Percentiles rank a stretch among this genome's conserved stretches.
Conservation (phyloP, 1,140 invertebrate genomes). For the Elymnias hypermnestra region DNA sequence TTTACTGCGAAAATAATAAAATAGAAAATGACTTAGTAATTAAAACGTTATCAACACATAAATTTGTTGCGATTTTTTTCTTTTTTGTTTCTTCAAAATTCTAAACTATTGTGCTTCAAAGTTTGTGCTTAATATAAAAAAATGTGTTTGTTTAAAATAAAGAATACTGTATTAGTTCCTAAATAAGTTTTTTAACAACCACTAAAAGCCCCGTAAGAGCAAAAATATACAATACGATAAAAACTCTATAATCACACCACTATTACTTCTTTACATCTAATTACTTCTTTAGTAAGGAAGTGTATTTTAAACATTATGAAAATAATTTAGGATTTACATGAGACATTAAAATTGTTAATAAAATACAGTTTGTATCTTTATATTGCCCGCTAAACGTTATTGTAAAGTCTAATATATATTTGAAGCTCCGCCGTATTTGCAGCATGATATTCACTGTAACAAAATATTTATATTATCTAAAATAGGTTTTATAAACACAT, state of each 20-base stretch:
- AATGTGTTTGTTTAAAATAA: not conserved
- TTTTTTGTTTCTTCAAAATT: not conserved
- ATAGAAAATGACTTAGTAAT: not conserved
- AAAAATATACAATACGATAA: slow-evolving; percentile 31
- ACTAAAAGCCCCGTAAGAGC: slow-evolving; percentile 43
- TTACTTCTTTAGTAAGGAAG: slow-evolving; percentile 59
- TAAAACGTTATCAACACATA: too few relatives aligned
- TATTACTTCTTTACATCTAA: too few relatives aligned
- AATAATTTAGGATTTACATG: slow-evolving; percentile 72
- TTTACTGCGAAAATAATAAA: slow-evolving; percentile 1
- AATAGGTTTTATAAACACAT: too few relatives aligned
- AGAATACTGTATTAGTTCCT: too few relatives aligned
- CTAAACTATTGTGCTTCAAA: slow-evolving; percentile 17
- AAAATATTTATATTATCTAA: slow-evolving; percentile 20
- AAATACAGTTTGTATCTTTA: slow-evolving; percentile 61
- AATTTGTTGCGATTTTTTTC: too few relatives aligned
- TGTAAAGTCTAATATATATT: slow-evolving; percentile 33
- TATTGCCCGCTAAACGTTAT: slow-evolving; percentile 42
- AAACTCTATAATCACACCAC: slow-evolving; percentile 43
- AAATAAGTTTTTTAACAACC: slow-evolving; percentile 8
- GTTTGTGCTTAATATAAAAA: slow-evolving; percentile 16
- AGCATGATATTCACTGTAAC: slow-evolving; percentile 40
- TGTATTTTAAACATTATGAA: slow-evolving; percentile 68
- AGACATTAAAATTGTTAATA: slow-evolving; percentile 44
- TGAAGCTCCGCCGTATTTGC: slow-evolving; percentile 23